A percentile compares a stretch with the other conserved stretches of the same genome.
These are phyloP conservation scores for Tetranychus cinnabarinus DNA, from an alignment of 1,140 invertebrate species.

Conservation along the genomic window DNA sequence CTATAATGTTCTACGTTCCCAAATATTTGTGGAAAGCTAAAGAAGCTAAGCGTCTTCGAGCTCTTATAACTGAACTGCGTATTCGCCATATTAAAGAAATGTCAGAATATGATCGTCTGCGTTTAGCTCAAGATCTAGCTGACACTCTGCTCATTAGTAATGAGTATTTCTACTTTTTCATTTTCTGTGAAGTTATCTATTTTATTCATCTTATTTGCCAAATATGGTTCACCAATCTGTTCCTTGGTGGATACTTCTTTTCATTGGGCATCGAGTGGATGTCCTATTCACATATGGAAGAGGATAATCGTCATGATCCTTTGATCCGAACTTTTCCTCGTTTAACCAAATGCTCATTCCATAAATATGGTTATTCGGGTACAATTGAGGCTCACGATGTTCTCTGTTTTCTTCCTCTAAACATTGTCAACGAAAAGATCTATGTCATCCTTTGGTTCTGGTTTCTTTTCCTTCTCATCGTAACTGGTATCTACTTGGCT, in stretches of 20 bases:
- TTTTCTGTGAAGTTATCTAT: slow-evolving; percentile 22
- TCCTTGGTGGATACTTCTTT: slow-evolving; percentile 30
- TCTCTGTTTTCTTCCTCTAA: slow-evolving; percentile 37
- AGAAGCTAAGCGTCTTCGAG: slow-evolving; percentile 35
- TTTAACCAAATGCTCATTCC: slow-evolving; percentile 74
- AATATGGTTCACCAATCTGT: slow-evolving; percentile 20
- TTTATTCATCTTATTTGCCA: slow-evolving; percentile 18
- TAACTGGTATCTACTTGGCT: slow-evolving; percentile 10
- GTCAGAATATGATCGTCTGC: background rate
- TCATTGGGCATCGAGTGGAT: slow-evolving; percentile 34
- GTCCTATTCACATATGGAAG: slow-evolving; percentile 54
- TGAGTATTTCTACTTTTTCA: slow-evolving; percentile 51
- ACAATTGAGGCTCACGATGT: slow-evolving; percentile 22
- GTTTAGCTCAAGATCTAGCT: background rate
- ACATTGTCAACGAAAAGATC: slow-evolving; percentile 88
- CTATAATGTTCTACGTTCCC: slow-evolving; percentile 12
- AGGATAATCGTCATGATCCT: slow-evolving; percentile 29
- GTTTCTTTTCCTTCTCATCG: slow-evolving; percentile 21
- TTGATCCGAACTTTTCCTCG: slow-evolving; percentile 50
- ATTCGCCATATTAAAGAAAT: slow-evolving; percentile 13
- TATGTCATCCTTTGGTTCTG: slow-evolving; percentile 88
- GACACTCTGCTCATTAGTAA: background rate
- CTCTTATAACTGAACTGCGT: slow-evolving; percentile 26
- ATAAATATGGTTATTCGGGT: slow-evolving; percentile 58
- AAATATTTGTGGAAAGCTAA: slow-evolving; percentile 24